Base-by-base conservation (phyloP, 1,140 invertebrate genomes). In the Diploscapter pachys region DNA sequence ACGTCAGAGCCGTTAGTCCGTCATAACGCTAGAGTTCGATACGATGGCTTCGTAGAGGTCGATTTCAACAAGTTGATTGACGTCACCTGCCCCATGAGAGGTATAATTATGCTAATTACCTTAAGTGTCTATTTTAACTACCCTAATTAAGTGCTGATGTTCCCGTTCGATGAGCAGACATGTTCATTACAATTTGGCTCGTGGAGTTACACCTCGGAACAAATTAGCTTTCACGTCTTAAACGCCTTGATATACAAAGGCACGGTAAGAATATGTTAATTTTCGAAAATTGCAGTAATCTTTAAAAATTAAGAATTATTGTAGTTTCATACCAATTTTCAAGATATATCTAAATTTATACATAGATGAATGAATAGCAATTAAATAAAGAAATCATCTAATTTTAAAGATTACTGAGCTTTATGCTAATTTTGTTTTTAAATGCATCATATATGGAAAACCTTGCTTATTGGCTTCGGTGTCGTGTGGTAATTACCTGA, bases 91-190 rank as follows among this genome's bases (percentile, higher is more conserved):
- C 5, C 50, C n/a, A 48, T 11, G 66, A 48, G 13, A n/a, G n/a
- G 6, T 52, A 59, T 9, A 59, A 9, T 59, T 59, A 59, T 9
- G 13, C 13, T 59, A 31, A 31, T 31, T 31, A 31, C 31, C 31
- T 31, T 31, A 31, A 31, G 31, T 31, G 63, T 76, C 3, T 69
- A 76, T 63, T 62, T 76, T 5, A 71, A 62, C 3, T 76, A 71
- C 48, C 63, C 69, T 2, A 72, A 72, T 69, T 66, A 62, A 2
- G 63, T 76, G 4, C 49, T 76, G 2, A 64, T 49, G 4, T 76
- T 76, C n/a, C 75, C 75, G 48, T 76, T 76, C 13, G 75, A 76
- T 59, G 75, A 75, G 6, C 75, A 76, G 49, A 5, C 68, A 31
- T 76, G 75, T 67, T 62, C 75, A 6, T 51, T 76, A 4, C 69